These are phyloP conservation scores for Echinops telfairi DNA, from an alignment of 2,113 vertebrate genomes.

Conservation along the genomic window DNA sequence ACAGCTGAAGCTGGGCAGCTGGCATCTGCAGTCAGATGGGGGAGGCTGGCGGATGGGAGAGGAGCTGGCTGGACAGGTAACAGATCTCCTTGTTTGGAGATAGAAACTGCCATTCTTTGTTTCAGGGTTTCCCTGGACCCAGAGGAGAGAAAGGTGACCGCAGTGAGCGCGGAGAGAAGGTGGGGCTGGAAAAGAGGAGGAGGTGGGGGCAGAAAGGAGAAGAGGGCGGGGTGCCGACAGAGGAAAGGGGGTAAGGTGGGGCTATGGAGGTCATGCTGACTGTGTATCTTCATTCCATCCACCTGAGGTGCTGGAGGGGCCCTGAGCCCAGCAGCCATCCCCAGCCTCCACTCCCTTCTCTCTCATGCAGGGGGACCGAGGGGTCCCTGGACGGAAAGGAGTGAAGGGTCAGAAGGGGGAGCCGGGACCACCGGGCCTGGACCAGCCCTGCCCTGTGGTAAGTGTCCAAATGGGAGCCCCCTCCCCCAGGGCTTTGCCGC, in stretches of 20 bases:
- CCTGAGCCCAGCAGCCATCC: not conserved
- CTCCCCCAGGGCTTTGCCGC: not conserved
- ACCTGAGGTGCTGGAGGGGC: not conserved
- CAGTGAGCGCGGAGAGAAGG: not conserved
- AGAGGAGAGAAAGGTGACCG: slow-evolving; percentile 93
- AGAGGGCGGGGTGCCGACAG: not conserved
- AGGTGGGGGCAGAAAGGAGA: not conserved
- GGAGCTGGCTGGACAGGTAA: not conserved
- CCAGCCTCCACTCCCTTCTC: not conserved
- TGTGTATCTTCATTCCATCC: not conserved
- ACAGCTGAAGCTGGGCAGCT: not conserved
- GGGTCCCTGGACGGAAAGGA: slow-evolving; percentile 93
- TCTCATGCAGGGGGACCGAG: slow-evolving; percentile 93
- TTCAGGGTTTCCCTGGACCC: slow-evolving; percentile 95
- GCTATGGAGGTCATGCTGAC: not conserved
- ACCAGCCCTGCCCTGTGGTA: slow-evolving; percentile 99
- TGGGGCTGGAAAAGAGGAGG: not conserved
- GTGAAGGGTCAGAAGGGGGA: slow-evolving; percentile 97
- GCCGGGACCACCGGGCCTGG: slow-evolving; percentile 95
- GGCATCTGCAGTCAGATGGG: not conserved
- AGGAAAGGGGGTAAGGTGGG: not conserved
- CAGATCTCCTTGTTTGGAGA: not conserved
- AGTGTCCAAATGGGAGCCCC: slow-evolving; percentile 49
- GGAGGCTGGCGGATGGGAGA: not conserved
- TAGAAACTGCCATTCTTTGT: slow-evolving; percentile 48